Evolutionary conservation across 2,113 vertebrate species (phyloP).

Genomic region (Pelusios castaneus): DNA sequence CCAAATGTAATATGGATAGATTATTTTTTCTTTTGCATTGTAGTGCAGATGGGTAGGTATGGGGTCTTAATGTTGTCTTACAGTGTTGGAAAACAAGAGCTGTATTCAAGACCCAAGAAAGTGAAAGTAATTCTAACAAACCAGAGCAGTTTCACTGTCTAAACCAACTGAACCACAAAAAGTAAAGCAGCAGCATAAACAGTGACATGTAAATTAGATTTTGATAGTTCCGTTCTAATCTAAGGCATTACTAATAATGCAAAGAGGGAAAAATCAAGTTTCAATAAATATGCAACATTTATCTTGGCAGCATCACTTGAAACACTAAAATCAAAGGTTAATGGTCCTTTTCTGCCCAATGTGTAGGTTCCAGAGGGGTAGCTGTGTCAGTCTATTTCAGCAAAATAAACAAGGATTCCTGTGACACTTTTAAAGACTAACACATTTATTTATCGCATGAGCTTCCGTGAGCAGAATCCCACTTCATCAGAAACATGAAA

Average conservation of each 20-base stretch:
- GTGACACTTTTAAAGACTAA: no score
- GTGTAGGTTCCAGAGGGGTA: background rate
- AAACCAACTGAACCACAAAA: background rate
- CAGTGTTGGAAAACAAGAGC: rapidly evolving
- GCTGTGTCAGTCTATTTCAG: no score
- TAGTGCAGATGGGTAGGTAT: background rate
- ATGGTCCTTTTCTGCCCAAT: background rate
- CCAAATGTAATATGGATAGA: background rate
- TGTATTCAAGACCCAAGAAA: background rate
- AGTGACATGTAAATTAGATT: background rate
- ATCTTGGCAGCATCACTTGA: background rate
- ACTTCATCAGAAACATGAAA: no score
- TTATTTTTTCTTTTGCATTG: background rate
- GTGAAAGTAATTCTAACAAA: background rate
- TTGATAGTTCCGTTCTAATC: background rate
- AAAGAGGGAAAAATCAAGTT: background rate
- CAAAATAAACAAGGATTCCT: no score
- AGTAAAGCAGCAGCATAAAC: background rate
- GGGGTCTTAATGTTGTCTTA: background rate
- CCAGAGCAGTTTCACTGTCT: background rate
- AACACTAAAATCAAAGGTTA: background rate
- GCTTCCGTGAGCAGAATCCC: no score
- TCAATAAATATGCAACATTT: background rate
- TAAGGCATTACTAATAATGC: background rate
- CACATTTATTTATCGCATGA: no score